phyloP scores from a whole-genome alignment of 2,797 vertebrate genomes.

The Crax fasciolata region DNA sequence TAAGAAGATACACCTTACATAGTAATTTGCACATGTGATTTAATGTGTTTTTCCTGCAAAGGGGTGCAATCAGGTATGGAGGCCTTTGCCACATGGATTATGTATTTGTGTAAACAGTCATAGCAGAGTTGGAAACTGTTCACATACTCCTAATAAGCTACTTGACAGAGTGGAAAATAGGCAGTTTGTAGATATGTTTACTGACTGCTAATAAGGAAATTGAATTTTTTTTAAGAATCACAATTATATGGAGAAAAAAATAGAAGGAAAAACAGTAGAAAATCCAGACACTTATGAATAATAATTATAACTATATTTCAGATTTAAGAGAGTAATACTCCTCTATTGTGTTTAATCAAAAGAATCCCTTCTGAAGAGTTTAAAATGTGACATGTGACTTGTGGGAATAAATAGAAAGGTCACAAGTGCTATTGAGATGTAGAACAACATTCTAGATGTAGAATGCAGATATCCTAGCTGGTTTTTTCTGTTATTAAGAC shows the following conservation, averaged over 20 bases:
- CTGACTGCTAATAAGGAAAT: conserved; percentile 1
- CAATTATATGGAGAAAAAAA: background rate
- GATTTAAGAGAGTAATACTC: conserved; percentile 7
- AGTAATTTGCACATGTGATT: background rate
- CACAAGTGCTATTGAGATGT: background rate
- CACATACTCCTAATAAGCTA: background rate
- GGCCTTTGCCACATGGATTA: background rate
- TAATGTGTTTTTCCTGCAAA: background rate
- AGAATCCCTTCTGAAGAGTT: background rate
- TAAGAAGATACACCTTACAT: background rate
- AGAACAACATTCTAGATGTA: background rate
- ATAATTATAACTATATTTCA: background rate
- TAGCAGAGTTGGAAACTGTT: background rate
- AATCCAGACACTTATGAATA: background rate
- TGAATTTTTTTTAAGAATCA: background rate
- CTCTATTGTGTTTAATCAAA: background rate
- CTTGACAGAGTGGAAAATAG: background rate
- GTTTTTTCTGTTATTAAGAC: background rate
- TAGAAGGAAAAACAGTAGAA: background rate
- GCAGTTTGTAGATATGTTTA: background rate
- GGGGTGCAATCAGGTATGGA: background rate
- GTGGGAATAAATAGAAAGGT: background rate
- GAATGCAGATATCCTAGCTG: background rate
- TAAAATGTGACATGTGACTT: background rate
- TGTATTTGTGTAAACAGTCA: background rate